Evolutionary conservation across 1,140 invertebrate genomes (phyloP).

Genomic region (Caenorhabditis briggsae): DNA sequence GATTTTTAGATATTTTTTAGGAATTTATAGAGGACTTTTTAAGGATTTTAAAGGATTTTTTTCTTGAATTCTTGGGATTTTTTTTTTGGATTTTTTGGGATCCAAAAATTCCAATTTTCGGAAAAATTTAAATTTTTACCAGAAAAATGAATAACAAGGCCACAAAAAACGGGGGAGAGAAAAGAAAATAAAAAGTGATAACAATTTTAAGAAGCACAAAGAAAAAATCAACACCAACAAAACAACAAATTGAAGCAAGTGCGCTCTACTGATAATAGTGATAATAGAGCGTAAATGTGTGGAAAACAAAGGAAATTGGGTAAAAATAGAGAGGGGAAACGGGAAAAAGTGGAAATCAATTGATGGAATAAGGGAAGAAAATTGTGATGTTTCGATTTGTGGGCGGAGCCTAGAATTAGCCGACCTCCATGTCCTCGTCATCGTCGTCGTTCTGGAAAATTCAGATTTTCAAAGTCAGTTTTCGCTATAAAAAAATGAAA

Average conservation of each 20-base stretch:
- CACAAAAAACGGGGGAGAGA: not conserved
- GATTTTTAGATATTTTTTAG: too few relatives aligned
- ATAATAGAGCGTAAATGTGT: not conserved
- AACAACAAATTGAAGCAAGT: not conserved
- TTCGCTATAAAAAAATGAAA: too few relatives aligned
- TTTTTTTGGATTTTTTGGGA: too few relatives aligned
- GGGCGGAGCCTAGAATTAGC: conserved; percentile 12
- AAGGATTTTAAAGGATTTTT: too few relatives aligned
- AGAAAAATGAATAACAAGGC: not conserved
- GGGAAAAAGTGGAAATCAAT: not conserved
- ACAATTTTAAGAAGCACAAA: not conserved
- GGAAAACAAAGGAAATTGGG: not conserved
- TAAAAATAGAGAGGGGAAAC: not conserved
- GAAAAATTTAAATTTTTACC: conserved; percentile 34
- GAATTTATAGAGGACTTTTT: too few relatives aligned
- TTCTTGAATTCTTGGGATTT: too few relatives aligned
- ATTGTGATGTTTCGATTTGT: not conserved
- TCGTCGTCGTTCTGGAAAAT: conserved; percentile 19
- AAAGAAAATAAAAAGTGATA: not conserved
- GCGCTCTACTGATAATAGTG: not conserved
- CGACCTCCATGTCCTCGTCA: conserved; percentile 33
- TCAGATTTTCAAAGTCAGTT: too few relatives aligned
- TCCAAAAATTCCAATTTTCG: not conserved
- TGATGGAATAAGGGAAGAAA: not conserved
- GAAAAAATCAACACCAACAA: conserved; percentile 26